Percentiles rank a stretch among this genome's conserved stretches.
Conservation (phyloP, 2,888 invertebrate species). For the Alcis repandata region DNA sequence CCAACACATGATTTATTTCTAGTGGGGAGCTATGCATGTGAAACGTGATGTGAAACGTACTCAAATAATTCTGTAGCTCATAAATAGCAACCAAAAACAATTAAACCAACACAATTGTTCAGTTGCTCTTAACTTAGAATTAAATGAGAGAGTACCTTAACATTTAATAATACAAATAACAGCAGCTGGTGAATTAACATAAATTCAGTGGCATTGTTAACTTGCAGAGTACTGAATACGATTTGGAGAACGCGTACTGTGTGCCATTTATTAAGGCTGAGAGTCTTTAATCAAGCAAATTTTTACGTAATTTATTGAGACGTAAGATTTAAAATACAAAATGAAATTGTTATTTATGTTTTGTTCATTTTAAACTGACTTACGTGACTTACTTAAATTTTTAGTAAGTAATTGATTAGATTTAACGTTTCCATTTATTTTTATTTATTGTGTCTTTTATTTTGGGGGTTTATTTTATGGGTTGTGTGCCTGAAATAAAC, state of each 20-base stretch:
- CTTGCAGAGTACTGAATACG: conserved; percentile 17
- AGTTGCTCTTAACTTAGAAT: conserved; percentile 8
- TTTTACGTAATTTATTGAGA: neutral
- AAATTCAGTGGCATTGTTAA: conserved; percentile 24
- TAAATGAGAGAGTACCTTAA: conserved; percentile 12
- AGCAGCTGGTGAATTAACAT: conserved; percentile 23
- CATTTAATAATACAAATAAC: conserved; percentile 22
- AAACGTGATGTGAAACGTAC: neutral
- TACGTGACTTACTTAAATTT: too few species aligned
- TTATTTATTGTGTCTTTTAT: too few species aligned
- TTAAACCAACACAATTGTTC: neutral
- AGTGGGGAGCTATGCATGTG: too few species aligned
- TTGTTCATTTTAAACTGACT: too few species aligned
- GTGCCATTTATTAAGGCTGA: conserved; percentile 8
- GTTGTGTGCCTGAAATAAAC: too few species aligned
- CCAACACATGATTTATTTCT: too few species aligned
- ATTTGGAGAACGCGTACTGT: conserved; percentile 13
- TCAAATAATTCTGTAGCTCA: neutral
- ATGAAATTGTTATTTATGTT: too few species aligned
- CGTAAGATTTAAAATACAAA: neutral
- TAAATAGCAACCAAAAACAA: neutral
- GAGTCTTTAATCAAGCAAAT: conserved; percentile 6
- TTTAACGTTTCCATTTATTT: too few species aligned
- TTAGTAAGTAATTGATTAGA: too few species aligned
- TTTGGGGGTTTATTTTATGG: too few species aligned